Evolutionary conservation across 2,888 invertebrate genomes (phyloP).

Genomic region (Silvanus unidentatus): DNA sequence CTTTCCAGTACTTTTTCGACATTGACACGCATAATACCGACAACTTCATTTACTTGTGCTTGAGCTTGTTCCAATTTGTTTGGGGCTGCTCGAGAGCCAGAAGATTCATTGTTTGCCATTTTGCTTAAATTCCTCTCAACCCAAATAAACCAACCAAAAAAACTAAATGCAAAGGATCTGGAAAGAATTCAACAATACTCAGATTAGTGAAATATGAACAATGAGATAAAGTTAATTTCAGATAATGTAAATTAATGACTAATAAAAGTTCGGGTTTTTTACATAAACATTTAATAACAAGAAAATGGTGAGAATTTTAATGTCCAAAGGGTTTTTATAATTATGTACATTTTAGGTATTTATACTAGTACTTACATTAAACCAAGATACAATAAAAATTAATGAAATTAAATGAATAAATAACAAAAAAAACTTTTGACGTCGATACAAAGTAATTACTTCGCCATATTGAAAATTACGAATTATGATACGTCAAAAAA

Average conservation of each 20-base stretch:
- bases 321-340: too few relatives aligned
- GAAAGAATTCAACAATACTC: not conserved
- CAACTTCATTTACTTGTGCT: slow-evolving; percentile 59
- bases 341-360: too few relatives aligned
- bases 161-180: not conserved
- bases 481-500: too few relatives aligned
- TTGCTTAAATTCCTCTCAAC: not conserved
- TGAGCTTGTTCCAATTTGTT: slow-evolving; percentile 43
- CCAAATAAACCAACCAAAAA: too few relatives aligned
- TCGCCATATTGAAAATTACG: too few relatives aligned
- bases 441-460: too few relatives aligned
- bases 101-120: slow-evolving; percentile 33
- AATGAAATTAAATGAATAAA: slow-evolving; percentile 1
- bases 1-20: slow-evolving; percentile 94
- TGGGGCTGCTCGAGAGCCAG: slow-evolving; percentile 15
- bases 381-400: not conserved
- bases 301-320: not conserved
- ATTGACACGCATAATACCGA: slow-evolving; percentile 92
- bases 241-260: not conserved
- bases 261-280: not conserved
- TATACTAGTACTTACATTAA: not conserved
- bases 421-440: not conserved
- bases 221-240: too few relatives aligned
- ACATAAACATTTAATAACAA: not conserved
- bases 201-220: too few relatives aligned